A percentile compares a stretch with the other conserved stretches of the same genome.
Evolutionary conservation across 1,140 invertebrate species (phyloP).

Genomic region (Leptinotarsa lineolata): DNA sequence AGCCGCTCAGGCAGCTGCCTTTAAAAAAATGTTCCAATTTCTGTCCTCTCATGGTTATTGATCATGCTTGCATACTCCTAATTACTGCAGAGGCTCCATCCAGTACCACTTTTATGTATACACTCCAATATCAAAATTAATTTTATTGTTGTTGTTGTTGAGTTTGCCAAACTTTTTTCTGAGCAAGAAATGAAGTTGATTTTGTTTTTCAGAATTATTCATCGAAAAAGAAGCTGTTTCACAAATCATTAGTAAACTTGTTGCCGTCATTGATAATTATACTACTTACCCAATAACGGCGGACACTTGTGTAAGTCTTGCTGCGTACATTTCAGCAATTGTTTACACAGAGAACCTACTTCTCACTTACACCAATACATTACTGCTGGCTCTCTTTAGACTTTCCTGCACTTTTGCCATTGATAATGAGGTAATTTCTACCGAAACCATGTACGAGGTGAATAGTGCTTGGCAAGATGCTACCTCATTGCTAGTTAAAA

Average conservation of each 20-base stretch:
- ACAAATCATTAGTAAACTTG: constrained; percentile 58
- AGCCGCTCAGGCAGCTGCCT: too few relatives aligned
- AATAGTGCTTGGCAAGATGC: constrained; percentile 62
- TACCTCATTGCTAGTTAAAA: constrained; percentile 46
- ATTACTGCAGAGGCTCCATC: neutral
- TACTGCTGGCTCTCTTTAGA: constrained; percentile 58
- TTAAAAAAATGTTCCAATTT: too few relatives aligned
- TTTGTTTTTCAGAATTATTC: constrained; percentile 56
- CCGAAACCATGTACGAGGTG: constrained; percentile 60
- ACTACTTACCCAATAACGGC: constrained; percentile 46
- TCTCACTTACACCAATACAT: constrained; percentile 48
- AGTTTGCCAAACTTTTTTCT: constrained; percentile 14
- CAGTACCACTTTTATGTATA: neutral
- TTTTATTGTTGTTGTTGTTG: neutral
- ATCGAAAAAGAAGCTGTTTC: constrained; percentile 59
- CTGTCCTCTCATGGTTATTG: too few relatives aligned
- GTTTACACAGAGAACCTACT: constrained; percentile 53
- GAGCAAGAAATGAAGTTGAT: too few relatives aligned
- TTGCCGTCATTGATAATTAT: constrained; percentile 47
- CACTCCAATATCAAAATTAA: neutral
- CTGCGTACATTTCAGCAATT: constrained; percentile 58
- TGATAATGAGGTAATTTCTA: constrained; percentile 53
- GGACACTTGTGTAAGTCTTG: constrained; percentile 59
- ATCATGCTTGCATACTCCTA: too few relatives aligned
- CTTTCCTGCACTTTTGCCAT: constrained; percentile 54